These are phyloP conservation scores for Troilus luridus DNA, from an alignment of 2,888 invertebrate species.

Conservation along the genomic window DNA sequence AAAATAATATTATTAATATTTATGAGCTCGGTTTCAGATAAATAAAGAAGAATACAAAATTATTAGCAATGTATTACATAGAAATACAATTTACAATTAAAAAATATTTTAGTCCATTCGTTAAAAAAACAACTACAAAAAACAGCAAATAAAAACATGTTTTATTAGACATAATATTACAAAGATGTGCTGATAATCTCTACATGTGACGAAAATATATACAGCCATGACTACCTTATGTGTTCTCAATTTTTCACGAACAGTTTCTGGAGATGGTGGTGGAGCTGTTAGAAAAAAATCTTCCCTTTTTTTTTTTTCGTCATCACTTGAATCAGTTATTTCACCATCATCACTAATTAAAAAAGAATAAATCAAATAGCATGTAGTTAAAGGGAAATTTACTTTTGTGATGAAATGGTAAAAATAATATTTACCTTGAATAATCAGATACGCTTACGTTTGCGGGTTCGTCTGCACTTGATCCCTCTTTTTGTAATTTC, in stretches of 20 bases:
- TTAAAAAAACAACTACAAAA: background rate
- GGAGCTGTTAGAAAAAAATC: slow-evolving; percentile 74
- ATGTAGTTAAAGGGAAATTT: background rate
- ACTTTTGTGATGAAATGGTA: background rate
- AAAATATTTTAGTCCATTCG: background rate
- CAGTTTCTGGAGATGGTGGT: slow-evolving; percentile 79
- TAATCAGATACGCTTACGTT: slow-evolving; percentile 90
- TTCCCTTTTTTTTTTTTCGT: slow-evolving; percentile 70
- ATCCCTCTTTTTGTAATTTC: slow-evolving; percentile 84
- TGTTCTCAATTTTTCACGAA: slow-evolving; percentile 65
- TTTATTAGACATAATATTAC: slow-evolving; percentile 20
- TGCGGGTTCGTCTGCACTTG: slow-evolving; percentile 89
- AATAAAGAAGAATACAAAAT: background rate
- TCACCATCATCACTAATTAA: slow-evolving; percentile 82
- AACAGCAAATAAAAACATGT: background rate
- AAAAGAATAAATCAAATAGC: background rate
- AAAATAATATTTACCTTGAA: slow-evolving; percentile 77
- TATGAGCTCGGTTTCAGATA: background rate
- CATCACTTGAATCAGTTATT: slow-evolving; percentile 79
- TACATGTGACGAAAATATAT: slow-evolving; percentile 32
- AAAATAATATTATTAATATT: background rate
- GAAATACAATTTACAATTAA: background rate
- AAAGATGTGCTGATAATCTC: slow-evolving; percentile 17
- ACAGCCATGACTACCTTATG: slow-evolving; percentile 60
- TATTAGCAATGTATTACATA: background rate